phyloP scores from a whole-genome alignment of 2,888 invertebrate genomes.

The Gasteruption jaculator region DNA sequence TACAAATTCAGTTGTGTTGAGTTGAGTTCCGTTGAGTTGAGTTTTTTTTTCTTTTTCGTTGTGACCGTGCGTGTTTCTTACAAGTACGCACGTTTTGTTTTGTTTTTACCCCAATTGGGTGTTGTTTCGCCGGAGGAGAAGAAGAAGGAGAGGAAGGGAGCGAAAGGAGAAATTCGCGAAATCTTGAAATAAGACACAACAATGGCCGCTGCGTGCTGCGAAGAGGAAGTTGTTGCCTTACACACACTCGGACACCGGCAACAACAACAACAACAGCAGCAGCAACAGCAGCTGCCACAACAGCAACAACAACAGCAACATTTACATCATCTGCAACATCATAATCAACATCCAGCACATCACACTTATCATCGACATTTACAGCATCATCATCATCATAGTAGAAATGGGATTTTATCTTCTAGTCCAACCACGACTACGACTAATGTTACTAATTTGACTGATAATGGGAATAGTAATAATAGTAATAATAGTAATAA shows the following conservation, averaged over 20 bases:
- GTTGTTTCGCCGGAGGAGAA: conserved; percentile 35
- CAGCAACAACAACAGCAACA: conserved; percentile 44
- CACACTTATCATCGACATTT: conserved; percentile 51
- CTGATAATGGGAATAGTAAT: conserved; percentile 12
- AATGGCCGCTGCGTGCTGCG: conserved; percentile 49
- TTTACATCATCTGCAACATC: conserved; percentile 37
- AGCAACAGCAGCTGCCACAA: conserved; percentile 37
- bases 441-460: conserved; percentile 4
- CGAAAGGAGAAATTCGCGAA: conserved; percentile 26
- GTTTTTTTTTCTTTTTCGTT: too few relatives aligned
- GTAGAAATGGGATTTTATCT: background rate
- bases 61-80: too few relatives aligned
- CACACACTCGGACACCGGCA: conserved; percentile 49
- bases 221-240: conserved; percentile 43
- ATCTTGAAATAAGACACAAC: too few relatives aligned
- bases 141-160: conserved; percentile 20
- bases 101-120: too few relatives aligned
- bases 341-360: conserved; percentile 33
- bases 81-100: too few relatives aligned
- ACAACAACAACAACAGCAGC: conserved; percentile 37
- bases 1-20: too few relatives aligned
- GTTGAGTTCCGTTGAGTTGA: too few relatives aligned
- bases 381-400: background rate
- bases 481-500: conserved; percentile 26
- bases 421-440: conserved; percentile 9